Percentiles rank a stretch among this genome's conserved stretches.
Conservation (phyloP, 2,888 invertebrate species). For the Notodonta ziczac region DNA sequence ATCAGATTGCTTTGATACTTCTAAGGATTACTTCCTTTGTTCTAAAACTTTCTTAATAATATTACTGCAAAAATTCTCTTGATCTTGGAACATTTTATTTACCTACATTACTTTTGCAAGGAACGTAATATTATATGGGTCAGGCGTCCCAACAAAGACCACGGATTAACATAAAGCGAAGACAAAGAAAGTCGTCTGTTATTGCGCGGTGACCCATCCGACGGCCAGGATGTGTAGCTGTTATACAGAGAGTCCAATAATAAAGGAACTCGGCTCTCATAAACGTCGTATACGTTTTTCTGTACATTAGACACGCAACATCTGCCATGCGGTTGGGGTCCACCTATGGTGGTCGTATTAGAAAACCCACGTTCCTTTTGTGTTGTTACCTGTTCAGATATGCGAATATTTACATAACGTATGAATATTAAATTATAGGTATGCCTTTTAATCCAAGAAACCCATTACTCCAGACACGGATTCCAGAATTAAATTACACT, state of each 20-base stretch:
- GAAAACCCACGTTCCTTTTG: slow-evolving; percentile 30
- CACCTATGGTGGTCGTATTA: slow-evolving; percentile 29
- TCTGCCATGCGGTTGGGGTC: slow-evolving; percentile 17
- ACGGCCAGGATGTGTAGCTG: slow-evolving; percentile 38
- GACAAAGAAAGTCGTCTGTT: slow-evolving; percentile 52
- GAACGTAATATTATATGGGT: not conserved
- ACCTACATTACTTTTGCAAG: not conserved
- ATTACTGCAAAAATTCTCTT: slow-evolving; percentile 3
- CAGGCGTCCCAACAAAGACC: slow-evolving; percentile 24
- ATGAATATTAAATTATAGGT: not conserved
- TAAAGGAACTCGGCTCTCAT: slow-evolving; percentile 32
- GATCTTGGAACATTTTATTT: not conserved
- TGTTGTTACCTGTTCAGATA: slow-evolving; percentile 8
- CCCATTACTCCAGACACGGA: not conserved
- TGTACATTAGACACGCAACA: slow-evolving; percentile 14
- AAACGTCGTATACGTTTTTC: slow-evolving; percentile 10
- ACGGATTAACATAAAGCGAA: slow-evolving; percentile 38
- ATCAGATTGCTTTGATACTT: slow-evolving; percentile 5
- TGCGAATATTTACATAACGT: slow-evolving; percentile 5
- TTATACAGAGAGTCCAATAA: slow-evolving; percentile 36
- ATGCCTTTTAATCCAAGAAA: not conserved
- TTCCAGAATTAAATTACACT: not conserved
- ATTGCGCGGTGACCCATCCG: slow-evolving; percentile 49
- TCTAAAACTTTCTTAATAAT: slow-evolving; percentile 1
- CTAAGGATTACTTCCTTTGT: not conserved